phyloP scores from a whole-genome alignment of 2,797 vertebrate genomes.

The Pelochelys cantorii region DNA sequence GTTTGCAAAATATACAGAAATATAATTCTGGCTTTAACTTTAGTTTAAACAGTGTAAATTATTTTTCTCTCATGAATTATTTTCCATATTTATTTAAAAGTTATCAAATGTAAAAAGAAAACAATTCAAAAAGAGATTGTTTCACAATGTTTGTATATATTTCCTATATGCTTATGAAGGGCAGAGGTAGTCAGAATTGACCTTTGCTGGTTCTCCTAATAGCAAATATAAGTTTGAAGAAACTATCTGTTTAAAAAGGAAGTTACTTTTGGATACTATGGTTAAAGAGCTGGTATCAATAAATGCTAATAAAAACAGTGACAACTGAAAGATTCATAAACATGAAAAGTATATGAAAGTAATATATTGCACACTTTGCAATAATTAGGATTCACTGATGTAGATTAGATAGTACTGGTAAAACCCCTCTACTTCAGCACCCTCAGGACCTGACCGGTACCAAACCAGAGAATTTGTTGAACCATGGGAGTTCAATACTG shows the following conservation, averaged over 20 bases:
- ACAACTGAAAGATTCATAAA: neutral
- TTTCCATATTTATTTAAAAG: neutral
- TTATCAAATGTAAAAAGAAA: neutral
- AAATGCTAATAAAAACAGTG: constrained; percentile 32
- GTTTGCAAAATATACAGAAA: constrained; percentile 19
- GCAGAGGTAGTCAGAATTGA: neutral
- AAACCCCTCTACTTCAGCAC: no score
- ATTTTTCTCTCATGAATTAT: constrained; percentile 5
- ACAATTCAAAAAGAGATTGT: neutral
- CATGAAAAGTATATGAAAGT: neutral
- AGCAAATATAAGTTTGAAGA: constrained; percentile 36
- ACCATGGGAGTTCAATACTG: no score
- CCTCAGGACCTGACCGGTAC: no score
- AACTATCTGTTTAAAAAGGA: neutral
- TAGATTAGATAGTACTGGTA: neutral
- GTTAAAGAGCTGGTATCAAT: constrained; percentile 41
- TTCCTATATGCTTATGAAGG: neutral
- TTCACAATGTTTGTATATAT: neutral
- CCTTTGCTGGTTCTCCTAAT: neutral
- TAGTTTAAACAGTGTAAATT: neutral
- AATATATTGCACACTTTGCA: neutral
- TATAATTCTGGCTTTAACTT: neutral
- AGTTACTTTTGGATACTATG: constrained; percentile 9
- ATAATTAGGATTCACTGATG: neutral
- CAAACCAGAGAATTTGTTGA: no score